A percentile compares a stretch with the other conserved stretches of the same genome.
Evolutionary conservation across 2,113 vertebrate genomes (phyloP).

Genomic region (human): GRCh38 chr18:56763001-56763500

Average conservation of each 20-base stretch:
- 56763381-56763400: not conserved
- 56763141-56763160: too few species aligned
- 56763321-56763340: not conserved
- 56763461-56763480: not conserved
- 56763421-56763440: not conserved
- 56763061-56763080: too few species aligned
- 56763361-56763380: not conserved
- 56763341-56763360: not conserved
- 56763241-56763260: not conserved
- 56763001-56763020: too few species aligned
- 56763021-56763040: too few species aligned
- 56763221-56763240: too few species aligned
- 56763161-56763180: too few species aligned
- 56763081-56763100: too few species aligned
- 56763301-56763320: not conserved
- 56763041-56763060: too few species aligned
- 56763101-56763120: rapidly evolving
- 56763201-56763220: too few species aligned
- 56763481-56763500: not conserved
- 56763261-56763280: not conserved
- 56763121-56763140: too few species aligned
- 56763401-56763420: not conserved
- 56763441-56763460: not conserved
- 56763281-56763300: not conserved
- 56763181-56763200: too few species aligned